Conservation (phyloP, 2,888 invertebrate species). For the Hemithea aestivaria region DNA sequence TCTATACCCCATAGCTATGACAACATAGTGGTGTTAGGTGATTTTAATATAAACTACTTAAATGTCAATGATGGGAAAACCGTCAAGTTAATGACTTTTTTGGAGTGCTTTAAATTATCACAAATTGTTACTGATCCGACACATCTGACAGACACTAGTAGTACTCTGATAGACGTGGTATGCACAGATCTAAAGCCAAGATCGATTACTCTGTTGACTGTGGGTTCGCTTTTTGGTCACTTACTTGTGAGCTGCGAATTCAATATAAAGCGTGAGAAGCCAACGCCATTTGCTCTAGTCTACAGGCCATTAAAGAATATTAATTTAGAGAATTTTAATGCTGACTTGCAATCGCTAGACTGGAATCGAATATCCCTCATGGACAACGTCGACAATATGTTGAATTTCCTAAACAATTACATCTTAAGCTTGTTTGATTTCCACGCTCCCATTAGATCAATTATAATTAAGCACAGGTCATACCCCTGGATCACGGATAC, state of each 20-base stretch:
- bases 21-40: background rate
- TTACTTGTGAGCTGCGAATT: no score
- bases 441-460: no score
- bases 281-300: background rate
- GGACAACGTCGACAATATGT: background rate
- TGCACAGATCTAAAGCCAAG: background rate
- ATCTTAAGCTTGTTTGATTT: background rate
- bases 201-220: background rate
- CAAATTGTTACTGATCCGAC: background rate
- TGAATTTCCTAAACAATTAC: background rate
- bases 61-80: background rate
- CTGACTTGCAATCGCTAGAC: no score
- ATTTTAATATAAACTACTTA: no score
- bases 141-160: background rate
- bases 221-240: background rate
- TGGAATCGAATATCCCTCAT: background rate
- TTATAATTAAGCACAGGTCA: no score
- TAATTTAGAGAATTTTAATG: background rate
- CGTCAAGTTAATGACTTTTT: background rate
- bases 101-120: background rate
- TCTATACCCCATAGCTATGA: slow-evolving; percentile 1
- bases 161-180: background rate
- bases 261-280: background rate
- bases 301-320: background rate
- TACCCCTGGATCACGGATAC: no score